Evolutionary conservation across 2,797 vertebrate species (phyloP).

Genomic region (Sphenopsis melanotis): DNA sequence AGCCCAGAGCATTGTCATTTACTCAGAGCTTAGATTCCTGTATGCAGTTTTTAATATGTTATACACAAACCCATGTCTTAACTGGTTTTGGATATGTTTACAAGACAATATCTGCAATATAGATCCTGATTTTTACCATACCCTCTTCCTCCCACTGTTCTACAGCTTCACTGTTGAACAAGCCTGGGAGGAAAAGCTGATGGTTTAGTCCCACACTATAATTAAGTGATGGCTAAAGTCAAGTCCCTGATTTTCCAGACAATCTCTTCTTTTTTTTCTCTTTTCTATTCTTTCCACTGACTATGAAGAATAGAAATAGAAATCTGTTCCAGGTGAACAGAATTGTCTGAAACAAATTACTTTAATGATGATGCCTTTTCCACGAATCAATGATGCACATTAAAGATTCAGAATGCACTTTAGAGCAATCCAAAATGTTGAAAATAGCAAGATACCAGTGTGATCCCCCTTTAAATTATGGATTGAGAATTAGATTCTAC

Average conservation of each 20-base stretch:
- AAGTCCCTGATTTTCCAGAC: not conserved
- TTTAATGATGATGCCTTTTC: not conserved
- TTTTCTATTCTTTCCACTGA: not conserved
- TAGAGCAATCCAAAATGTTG: not conserved
- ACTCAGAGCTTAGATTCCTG: not conserved
- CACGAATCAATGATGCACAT: not conserved
- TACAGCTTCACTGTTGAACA: not conserved
- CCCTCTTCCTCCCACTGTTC: not conserved
- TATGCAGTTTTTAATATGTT: not conserved
- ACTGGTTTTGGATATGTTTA: not conserved
- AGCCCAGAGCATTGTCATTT: not conserved
- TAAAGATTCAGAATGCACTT: constrained; percentile 39
- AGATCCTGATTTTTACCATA: not conserved
- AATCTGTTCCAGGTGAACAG: not conserved
- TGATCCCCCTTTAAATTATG: constrained; percentile 14
- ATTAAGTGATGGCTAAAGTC: not conserved
- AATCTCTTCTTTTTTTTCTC: not conserved
- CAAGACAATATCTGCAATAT: not conserved
- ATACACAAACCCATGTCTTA: not conserved
- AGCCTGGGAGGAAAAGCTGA: not conserved
- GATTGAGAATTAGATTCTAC: not conserved
- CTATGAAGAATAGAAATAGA: not conserved
- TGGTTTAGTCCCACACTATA: not conserved
- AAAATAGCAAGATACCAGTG: not conserved
- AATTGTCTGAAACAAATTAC: not conserved